Conservation (phyloP, 2,888 invertebrate species). For the Xiphydria camelus region DNA sequence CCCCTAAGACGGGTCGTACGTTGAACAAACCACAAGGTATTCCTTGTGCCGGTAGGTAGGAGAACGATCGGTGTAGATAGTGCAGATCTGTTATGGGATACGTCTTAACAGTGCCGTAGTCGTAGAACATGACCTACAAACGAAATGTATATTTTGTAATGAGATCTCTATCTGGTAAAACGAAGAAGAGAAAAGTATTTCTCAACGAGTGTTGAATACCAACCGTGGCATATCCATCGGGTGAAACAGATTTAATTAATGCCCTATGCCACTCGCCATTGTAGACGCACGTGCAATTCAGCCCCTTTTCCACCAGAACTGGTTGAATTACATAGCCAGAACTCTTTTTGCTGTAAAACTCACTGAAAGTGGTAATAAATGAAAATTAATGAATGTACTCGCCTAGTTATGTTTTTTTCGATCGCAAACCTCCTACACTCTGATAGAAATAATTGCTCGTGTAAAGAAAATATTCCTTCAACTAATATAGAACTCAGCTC, state of each 20-base stretch:
- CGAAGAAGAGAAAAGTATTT: neutral
- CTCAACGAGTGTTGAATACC: slow-evolving; percentile 19
- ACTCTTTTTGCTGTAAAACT: slow-evolving; percentile 30
- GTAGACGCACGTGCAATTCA: slow-evolving; percentile 48
- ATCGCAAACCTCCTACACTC: neutral
- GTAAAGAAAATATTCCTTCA: slow-evolving; percentile 5
- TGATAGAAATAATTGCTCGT: slow-evolving; percentile 16
- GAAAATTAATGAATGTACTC: too few species aligned
- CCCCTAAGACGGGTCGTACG: slow-evolving; percentile 31
- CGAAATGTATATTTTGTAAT: neutral
- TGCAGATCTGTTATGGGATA: slow-evolving; percentile 35
- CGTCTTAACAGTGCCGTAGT: slow-evolving; percentile 48
- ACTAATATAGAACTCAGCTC: neutral
- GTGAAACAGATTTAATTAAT: slow-evolving; percentile 40
- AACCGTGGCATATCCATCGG: slow-evolving; percentile 42
- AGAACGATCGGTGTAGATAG: slow-evolving; percentile 44
- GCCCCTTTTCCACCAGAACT: slow-evolving; percentile 39
- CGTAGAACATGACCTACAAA: slow-evolving; percentile 48
- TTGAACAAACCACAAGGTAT: slow-evolving; percentile 48
- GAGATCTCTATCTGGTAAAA: neutral
- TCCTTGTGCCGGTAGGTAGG: slow-evolving; percentile 45
- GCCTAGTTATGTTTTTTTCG: too few species aligned
- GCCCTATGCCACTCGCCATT: slow-evolving; percentile 46
- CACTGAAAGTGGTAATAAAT: slow-evolving; percentile 27
- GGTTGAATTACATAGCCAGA: slow-evolving; percentile 36